A percentile compares a stretch with the other conserved stretches of the same genome.
These are phyloP conservation scores for Mergus octosetaceus DNA, from an alignment of 2,797 vertebrate species.

Conservation along the genomic window DNA sequence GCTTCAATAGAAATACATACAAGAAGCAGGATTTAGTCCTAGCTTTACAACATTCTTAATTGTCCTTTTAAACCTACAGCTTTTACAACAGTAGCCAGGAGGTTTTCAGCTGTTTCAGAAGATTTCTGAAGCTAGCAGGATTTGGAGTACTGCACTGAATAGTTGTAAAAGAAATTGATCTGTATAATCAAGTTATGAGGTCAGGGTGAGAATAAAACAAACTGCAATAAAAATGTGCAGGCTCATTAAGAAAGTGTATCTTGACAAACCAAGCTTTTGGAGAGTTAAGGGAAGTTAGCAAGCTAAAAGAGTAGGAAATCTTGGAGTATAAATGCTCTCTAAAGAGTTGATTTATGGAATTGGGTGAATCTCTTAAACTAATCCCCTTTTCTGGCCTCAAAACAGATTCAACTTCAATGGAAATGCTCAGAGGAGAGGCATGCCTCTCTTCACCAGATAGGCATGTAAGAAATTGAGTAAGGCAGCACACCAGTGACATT, in stretches of 20 bases:
- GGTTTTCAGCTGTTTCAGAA: neutral
- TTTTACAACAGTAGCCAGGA: neutral
- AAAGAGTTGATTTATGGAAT: neutral
- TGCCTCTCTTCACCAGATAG: too few relatives aligned
- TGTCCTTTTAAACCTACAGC: neutral
- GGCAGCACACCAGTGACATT: neutral
- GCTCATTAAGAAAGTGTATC: neutral
- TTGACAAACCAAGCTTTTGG: neutral
- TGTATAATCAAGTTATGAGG: neutral
- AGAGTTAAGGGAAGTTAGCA: neutral
- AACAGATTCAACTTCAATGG: neutral
- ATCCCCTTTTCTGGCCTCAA: neutral
- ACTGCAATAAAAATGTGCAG: neutral
- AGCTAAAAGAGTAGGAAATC: neutral
- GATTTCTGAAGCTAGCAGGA: neutral
- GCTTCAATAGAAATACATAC: neutral
- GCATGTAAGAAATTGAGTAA: neutral
- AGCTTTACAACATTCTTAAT: neutral
- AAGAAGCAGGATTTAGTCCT: neutral
- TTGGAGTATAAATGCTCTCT: neutral
- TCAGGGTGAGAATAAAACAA: neutral
- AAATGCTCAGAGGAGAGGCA: neutral
- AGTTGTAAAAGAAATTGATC: neutral
- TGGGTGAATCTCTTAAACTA: neutral
- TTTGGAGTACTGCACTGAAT: neutral